Evolutionary conservation across 92 coral and sea anemone species (phyloP).

Genomic region (Phenganax marumi): DNA sequence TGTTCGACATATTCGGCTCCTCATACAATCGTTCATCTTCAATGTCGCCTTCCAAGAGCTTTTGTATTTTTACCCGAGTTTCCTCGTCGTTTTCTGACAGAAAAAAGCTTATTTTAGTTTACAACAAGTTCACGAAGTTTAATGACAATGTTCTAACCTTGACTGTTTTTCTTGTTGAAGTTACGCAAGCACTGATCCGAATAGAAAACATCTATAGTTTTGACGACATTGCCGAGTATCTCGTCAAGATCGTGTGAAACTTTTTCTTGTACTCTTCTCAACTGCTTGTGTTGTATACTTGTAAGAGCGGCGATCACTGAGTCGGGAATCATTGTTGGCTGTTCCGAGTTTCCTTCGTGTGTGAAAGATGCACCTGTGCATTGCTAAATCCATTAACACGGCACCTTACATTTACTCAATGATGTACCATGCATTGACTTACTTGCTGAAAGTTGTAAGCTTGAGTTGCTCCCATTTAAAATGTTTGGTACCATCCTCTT

Average conservation of each 20-base stretch:
- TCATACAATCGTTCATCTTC: background rate
- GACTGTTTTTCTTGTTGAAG: conserved; percentile 6
- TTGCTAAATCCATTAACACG: too few species aligned
- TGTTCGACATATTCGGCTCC: background rate
- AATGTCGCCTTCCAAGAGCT: conserved; percentile 3
- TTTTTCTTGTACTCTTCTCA: conserved; percentile 64
- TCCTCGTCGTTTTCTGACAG: conserved; percentile 32
- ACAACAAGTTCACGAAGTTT: background rate
- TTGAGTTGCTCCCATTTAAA: background rate
- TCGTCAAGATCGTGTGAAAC: conserved; percentile 37
- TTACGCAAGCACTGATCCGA: background rate
- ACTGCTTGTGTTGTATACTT: conserved; percentile 63
- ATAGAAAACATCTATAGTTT: conserved; percentile 25
- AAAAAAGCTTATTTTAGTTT: background rate
- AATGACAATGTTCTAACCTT: background rate
- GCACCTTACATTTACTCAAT: too few species aligned
- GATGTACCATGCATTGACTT: background rate
- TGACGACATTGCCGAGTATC: conserved; percentile 35
- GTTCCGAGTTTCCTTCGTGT: background rate
- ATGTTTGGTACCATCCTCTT: background rate
- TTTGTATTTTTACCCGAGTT: conserved; percentile 22
- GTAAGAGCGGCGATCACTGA: conserved; percentile 51
- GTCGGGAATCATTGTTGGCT: conserved; percentile 25
- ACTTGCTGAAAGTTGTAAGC: background rate
- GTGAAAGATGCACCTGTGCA: too few species aligned